These are phyloP conservation scores for Beris chalybata DNA, from an alignment of 2,888 invertebrate species.

Conservation along the genomic window DNA sequence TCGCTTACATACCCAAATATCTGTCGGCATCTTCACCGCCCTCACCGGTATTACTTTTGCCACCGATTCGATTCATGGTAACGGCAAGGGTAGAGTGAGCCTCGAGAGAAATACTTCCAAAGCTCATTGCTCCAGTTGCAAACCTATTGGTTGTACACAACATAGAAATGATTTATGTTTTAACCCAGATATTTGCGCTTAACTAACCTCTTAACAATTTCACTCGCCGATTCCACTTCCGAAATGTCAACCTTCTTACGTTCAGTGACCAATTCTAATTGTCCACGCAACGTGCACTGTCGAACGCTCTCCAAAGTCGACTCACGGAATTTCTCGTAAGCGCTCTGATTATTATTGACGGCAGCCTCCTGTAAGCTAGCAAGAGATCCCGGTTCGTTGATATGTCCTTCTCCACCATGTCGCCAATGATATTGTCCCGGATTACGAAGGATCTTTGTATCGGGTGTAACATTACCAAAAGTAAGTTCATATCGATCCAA, in stretches of 20 bases:
- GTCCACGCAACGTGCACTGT: slow-evolving; percentile 89
- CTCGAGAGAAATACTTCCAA: slow-evolving; percentile 95
- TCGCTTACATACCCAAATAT: slow-evolving; percentile 62
- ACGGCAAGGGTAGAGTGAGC: slow-evolving; percentile 93
- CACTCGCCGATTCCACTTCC: slow-evolving; percentile 90
- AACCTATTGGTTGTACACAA: slow-evolving; percentile 44
- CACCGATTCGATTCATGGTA: slow-evolving; percentile 97
- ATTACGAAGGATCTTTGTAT: slow-evolving; percentile 71
- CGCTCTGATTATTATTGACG: slow-evolving; percentile 72
- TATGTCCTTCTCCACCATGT: slow-evolving; percentile 94
- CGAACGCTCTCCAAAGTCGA: slow-evolving; percentile 84
- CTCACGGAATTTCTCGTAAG: slow-evolving; percentile 84
- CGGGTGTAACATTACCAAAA: slow-evolving; percentile 64
- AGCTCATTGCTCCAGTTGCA: slow-evolving; percentile 87
- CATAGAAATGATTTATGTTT: neutral
- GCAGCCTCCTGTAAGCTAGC: slow-evolving; percentile 82
- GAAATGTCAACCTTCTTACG: slow-evolving; percentile 78
- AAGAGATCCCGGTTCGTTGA: slow-evolving; percentile 89
- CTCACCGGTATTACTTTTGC: slow-evolving; percentile 98
- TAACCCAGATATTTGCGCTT: too few species aligned
- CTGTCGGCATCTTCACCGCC: slow-evolving; percentile 86
- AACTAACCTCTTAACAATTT: slow-evolving; percentile 93
- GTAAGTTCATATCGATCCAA: slow-evolving; percentile 78
- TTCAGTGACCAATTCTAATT: slow-evolving; percentile 80
- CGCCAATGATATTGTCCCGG: slow-evolving; percentile 98